Percentiles rank a stretch among this genome's conserved stretches.
Evolutionary conservation across 2,888 invertebrate genomes (phyloP).

Genomic region (Drosophila ezoana): DNA sequence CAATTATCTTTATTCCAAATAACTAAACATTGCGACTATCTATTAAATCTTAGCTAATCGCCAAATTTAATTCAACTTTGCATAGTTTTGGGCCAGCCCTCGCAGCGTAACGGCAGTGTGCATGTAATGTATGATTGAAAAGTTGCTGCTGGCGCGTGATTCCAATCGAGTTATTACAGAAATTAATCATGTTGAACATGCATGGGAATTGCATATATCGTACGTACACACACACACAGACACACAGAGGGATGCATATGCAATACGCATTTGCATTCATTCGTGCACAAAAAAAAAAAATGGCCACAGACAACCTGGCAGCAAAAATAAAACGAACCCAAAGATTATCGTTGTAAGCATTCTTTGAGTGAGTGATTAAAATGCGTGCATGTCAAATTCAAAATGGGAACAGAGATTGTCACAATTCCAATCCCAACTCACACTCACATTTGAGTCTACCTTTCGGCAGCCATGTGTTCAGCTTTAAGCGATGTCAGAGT

Average conservation of each 20-base stretch:
- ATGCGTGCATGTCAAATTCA: constrained; percentile 58
- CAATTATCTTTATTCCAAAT: too few relatives aligned
- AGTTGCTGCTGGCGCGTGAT: constrained; percentile 82
- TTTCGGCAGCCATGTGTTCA: constrained; percentile 57
- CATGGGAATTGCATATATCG: constrained; percentile 75
- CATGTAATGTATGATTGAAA: constrained; percentile 76
- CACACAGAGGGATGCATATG: constrained; percentile 33
- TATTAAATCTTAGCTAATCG: too few relatives aligned
- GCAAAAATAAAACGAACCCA: constrained; percentile 48
- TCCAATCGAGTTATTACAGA: constrained; percentile 82
- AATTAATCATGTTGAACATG: constrained; percentile 81
- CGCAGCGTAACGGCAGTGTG: constrained; percentile 33
- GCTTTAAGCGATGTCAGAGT: constrained; percentile 63
- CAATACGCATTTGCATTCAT: constrained; percentile 40
- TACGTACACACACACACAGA: constrained; percentile 24
- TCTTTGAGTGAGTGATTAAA: constrained; percentile 78
- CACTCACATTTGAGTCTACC: neutral
- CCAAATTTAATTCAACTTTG: too few relatives aligned
- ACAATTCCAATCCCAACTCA: constrained; percentile 11
- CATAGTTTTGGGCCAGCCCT: constrained; percentile 14
- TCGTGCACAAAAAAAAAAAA: constrained; percentile 41
- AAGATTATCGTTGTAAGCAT: constrained; percentile 78
- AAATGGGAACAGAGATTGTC: constrained; percentile 42
- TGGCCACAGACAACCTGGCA: constrained; percentile 53
- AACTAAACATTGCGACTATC: too few relatives aligned